phyloP scores from a whole-genome alignment of 2,888 invertebrate species.

The Pristionchus exspectatus region DNA sequence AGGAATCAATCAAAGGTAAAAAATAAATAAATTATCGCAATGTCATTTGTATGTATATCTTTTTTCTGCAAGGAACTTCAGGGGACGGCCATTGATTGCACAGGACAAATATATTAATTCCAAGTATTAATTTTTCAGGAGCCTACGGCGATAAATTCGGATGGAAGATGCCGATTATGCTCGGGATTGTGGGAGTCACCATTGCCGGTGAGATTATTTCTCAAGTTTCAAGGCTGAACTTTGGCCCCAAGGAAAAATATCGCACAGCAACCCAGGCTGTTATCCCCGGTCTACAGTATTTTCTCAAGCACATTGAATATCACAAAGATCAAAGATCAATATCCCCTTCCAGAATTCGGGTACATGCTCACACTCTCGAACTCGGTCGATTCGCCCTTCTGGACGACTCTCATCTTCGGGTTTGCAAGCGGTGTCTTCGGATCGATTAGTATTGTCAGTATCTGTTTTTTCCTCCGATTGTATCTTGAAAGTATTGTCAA shows the following conservation, averaged over 20 bases:
- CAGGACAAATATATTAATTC: too few species aligned
- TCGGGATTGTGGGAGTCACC: constrained; percentile 60
- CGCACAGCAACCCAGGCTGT: too few species aligned
- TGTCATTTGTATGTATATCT: too few species aligned
- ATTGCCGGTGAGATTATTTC: constrained; percentile 27
- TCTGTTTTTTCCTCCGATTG: not conserved
- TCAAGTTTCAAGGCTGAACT: too few species aligned
- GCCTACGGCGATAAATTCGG: constrained; percentile 69
- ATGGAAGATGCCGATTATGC: constrained; percentile 66
- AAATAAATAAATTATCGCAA: too few species aligned
- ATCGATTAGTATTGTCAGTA: constrained; percentile 59
- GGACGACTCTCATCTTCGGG: constrained; percentile 61
- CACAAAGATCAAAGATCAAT: not conserved
- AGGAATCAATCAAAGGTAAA: not conserved
- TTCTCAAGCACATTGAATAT: too few species aligned
- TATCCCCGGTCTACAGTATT: too few species aligned
- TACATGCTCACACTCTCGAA: constrained; percentile 65
- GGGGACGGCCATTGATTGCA: too few species aligned
- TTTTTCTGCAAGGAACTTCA: too few species aligned
- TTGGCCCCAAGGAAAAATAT: too few species aligned
- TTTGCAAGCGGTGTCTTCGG: constrained; percentile 61
- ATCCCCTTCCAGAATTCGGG: constrained; percentile 61
- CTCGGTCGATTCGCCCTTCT: constrained; percentile 64
- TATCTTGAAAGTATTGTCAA: not conserved
- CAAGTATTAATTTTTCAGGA: too few species aligned